A percentile compares a stretch with the other conserved stretches of the same genome.
phyloP scores from a whole-genome alignment of 2,797 vertebrate species.

The Antennarius maculatus region DNA sequence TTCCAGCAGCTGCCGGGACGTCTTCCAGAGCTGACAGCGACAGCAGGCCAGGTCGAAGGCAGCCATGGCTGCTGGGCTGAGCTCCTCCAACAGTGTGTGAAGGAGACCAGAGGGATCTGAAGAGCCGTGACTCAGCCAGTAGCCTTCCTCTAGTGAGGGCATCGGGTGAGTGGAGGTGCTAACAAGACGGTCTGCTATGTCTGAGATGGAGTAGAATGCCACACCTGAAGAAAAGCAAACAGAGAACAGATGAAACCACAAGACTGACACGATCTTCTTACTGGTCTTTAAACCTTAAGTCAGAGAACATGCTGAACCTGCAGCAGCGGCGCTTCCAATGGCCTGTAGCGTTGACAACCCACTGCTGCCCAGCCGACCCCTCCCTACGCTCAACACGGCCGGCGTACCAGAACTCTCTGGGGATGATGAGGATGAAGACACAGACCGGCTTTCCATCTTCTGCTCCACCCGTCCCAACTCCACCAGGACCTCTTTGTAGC shows the following conservation, averaged over 20 bases:
- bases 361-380: conserved; percentile 82
- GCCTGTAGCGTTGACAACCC: conserved; percentile 91
- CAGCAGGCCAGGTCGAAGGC: conserved; percentile 95
- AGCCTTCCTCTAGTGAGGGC: conserved; percentile 88
- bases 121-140: conserved; percentile 84
- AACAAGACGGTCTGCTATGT: conserved; percentile 93
- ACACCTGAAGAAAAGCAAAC: conserved; percentile 83
- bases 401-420: conserved; percentile 80
- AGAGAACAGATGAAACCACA: not conserved
- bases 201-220: conserved; percentile 97
- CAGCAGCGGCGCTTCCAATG: conserved; percentile 94
- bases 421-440: conserved; percentile 81
- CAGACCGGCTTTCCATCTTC: conserved; percentile 89
- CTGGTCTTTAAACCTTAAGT: not conserved
- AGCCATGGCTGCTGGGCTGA: conserved; percentile 91
- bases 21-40: conserved; percentile 95
- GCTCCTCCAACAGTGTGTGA: conserved; percentile 84
- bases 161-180: conserved; percentile 84
- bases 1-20: conserved; percentile 93
- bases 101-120: conserved; percentile 80
- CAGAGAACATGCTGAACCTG: conserved; percentile 79
- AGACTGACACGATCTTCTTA: not conserved
- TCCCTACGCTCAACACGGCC: conserved; percentile 33
- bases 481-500: conserved; percentile 88
- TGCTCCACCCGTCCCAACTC: conserved; percentile 91